A percentile compares a stretch with the other conserved stretches of the same genome.
Conservation (phyloP, 1,140 invertebrate species). For the Drosophila elegans region DNA sequence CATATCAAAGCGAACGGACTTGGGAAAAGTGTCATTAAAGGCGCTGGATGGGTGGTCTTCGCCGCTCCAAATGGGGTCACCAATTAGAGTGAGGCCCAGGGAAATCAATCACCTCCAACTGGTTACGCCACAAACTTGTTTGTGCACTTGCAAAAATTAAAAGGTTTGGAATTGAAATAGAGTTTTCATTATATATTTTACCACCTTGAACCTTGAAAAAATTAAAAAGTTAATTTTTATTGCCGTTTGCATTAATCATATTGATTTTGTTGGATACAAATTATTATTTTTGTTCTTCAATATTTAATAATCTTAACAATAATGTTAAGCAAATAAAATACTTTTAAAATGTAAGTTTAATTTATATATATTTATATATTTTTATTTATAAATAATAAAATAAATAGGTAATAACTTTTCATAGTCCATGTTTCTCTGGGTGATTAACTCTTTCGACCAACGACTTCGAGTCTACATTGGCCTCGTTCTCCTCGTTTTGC, state of each 20-base stretch:
- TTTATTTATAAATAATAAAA: no score
- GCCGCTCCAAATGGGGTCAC: conserved; percentile 23
- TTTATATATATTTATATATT: no score
- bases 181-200: no score
- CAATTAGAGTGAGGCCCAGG: conserved; percentile 25
- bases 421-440: not conserved
- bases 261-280: no score
- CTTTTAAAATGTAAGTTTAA: no score
- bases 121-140: conserved; percentile 2
- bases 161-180: no score
- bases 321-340: no score
- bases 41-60: conserved; percentile 39
- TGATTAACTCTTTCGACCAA: not conserved
- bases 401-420: not conserved
- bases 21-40: conserved; percentile 59
- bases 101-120: conserved; percentile 35
- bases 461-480: conserved; percentile 1
- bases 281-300: no score
- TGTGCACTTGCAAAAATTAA: conserved; percentile 5
- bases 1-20: conserved; percentile 64
- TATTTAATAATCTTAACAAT: no score
- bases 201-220: no score
- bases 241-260: no score
- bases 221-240: no score
- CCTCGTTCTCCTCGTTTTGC: conserved; percentile 8